Evolutionary conservation across 2,113 vertebrate genomes (phyloP), one percentile per base, ranked within the genome.

Genomic region (Chlorodrepanis virens): DNA sequence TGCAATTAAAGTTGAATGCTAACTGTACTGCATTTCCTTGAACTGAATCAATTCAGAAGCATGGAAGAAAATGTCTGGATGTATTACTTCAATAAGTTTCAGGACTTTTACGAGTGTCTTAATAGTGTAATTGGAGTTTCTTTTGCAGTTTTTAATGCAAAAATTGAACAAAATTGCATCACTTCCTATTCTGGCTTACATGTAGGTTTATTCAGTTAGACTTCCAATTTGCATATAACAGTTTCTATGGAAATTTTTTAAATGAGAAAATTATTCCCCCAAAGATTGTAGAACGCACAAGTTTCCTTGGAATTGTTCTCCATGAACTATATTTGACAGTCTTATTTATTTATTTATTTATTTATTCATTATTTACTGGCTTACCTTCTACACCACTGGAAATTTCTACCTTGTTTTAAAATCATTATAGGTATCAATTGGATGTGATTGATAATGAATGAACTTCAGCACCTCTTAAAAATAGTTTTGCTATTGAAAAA

Each of bases 1-100:
- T 98, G 97, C 98, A 98, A 98, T 98, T 98, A 98, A 98, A 98
- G 96, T 97, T 97, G 97, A 98, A 98, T 96, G 97, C 94, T 97
- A 98, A 98, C 97, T 97, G 96, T 98, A 98, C 95, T 94, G 96
- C 96, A 91, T 97, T 97, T 96, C 92, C 74, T 93, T 92, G 89
- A 89, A 95, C 79, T 81, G 92, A 97, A 97, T 97, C 94, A 96
- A 84, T 96, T 97, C 97, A 93, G 95, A 96, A 84, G 65, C 93
- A 49, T 74, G 39, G 90, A 97, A 88, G 83, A 97, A 97, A 98
- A 93, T 63, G 42, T 74, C 87, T 91, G 63, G 54, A 92, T 90
- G 27, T 83, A 77, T 52, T 82, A 77, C 49, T 63, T 50, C 80
- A 96, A 37, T 78, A 92, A 93, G 27, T 82, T 90, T 91, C 91